A percentile compares a stretch with the other conserved stretches of the same genome.
phyloP scores from a whole-genome alignment of 2,797 vertebrate species.

The Anabacerthia variegaticeps region DNA sequence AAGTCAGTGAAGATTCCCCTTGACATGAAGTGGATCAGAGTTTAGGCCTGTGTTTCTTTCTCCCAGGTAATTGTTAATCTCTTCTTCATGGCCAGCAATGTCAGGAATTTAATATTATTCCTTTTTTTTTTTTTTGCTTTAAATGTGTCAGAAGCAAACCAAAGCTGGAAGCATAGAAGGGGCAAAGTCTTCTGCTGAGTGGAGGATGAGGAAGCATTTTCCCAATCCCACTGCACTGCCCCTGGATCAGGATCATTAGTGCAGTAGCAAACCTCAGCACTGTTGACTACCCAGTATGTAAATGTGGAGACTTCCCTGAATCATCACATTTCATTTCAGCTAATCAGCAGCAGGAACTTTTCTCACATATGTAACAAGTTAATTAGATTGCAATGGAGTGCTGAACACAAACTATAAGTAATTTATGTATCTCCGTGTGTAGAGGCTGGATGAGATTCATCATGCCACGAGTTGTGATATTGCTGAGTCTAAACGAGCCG shows the following conservation, averaged over 20 bases:
- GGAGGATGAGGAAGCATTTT: background rate
- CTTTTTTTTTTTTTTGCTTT: background rate
- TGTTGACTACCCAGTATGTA: conserved; percentile 11
- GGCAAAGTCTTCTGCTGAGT: background rate
- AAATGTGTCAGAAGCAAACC: background rate
- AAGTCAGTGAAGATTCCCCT: conserved; percentile 29
- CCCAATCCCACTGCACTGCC: background rate
- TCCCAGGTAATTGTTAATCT: background rate
- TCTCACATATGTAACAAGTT: conserved; percentile 30
- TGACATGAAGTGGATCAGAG: background rate
- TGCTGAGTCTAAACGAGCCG: conserved; percentile 55
- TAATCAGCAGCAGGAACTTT: conserved; percentile 44
- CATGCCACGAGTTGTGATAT: conserved; percentile 53
- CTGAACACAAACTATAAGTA: conserved; percentile 10
- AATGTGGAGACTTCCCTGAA: conserved; percentile 41
- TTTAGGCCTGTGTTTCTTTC: background rate
- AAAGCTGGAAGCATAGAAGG: background rate
- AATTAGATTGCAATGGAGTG: conserved; percentile 37
- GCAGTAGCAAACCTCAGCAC: background rate
- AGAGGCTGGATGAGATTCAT: conserved; percentile 76
- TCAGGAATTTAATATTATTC: background rate
- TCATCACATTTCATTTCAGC: conserved; percentile 49
- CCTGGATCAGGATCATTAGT: background rate
- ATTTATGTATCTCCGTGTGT: conserved; percentile 21
- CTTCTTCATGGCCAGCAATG: background rate